Evolutionary conservation across 1,140 invertebrate species (phyloP), one percentile per base, ranked within the genome.

Genomic region (Drosophila santomea): DNA sequence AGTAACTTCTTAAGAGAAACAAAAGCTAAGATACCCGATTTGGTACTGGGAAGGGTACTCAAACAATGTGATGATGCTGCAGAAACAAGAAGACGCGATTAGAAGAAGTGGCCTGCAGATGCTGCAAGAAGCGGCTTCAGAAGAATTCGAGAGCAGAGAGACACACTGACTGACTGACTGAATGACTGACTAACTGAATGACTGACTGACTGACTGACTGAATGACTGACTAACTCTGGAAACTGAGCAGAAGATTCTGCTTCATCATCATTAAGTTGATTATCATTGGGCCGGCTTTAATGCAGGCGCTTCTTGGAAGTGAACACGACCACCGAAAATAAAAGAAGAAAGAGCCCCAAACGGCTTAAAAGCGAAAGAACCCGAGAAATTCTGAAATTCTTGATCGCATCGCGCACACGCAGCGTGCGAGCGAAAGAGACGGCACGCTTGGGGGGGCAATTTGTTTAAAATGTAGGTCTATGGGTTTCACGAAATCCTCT

Each of bases 381-480:
- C 56, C 60, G 57, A 74, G 59, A 72, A 64, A 62, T 71, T 80
- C 76, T 77, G 32, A 67, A 60, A 66, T 76, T 80, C 76, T 89
- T 80, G 84, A 88, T 89, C 76, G 66, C 76, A 90, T 89, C 79
- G 83, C 50, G 64, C 62, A 75, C 56, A 79, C 38, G 67, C 55
- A 50, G 72, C 39, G 32, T 14, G 55, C 38, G 36, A 61, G 51
- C n/a, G 48, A 52, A 11, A 61, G 61, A 77, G 59, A 81, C 28
- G 60, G 25, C 12, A 39, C 17, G 3, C 10, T 17, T 17, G 43
- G 23, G 43, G 38, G 62, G 78, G 88, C 75, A 90, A 90, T 90
- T 90, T 91, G 86, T 91, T 90, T 90, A 88, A 90, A 90, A 90
- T 90, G 86, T 90, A 91, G 86, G 86, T 90, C 81, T 90, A 84